Evolutionary conservation across 2,113 vertebrate genomes (phyloP).

Genomic region (Dromaius novaehollandiae): DNA sequence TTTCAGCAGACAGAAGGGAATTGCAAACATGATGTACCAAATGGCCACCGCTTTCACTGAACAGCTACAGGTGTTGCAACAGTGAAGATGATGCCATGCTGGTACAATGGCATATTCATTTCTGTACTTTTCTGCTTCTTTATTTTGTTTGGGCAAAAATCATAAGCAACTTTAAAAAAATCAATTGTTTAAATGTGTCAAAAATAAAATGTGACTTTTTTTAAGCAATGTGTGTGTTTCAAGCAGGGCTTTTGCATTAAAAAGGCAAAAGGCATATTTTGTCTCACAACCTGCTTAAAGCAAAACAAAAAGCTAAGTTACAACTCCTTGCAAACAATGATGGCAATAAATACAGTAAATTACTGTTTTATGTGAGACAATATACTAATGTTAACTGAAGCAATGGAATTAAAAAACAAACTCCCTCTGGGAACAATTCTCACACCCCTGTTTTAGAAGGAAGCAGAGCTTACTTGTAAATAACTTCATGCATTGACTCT

Average conservation of each 20-base stretch:
- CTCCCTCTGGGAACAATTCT: conserved; percentile 73
- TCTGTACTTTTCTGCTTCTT: not conserved
- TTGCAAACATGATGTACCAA: not conserved
- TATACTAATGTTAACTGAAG: conserved; percentile 70
- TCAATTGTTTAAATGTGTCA: not conserved
- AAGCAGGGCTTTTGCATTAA: conserved; percentile 39
- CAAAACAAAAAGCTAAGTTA: conserved; percentile 61
- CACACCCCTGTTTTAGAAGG: conserved; percentile 63
- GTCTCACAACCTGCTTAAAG: conserved; percentile 58
- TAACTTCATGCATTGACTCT: conserved; percentile 61
- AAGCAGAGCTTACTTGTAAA: conserved; percentile 67
- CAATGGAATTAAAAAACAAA: conserved; percentile 71
- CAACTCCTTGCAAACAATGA: conserved; percentile 58
- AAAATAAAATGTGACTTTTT: conserved; percentile 34
- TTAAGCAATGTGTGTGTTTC: conserved; percentile 38
- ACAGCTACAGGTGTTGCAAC: fast-evolving
- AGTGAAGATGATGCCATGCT: not conserved
- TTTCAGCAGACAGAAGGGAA: fast-evolving
- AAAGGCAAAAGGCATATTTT: conserved; percentile 50
- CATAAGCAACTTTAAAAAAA: not conserved
- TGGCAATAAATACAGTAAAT: conserved; percentile 73
- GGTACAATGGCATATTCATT: not conserved
- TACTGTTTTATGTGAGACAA: conserved; percentile 70
- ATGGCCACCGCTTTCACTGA: not conserved
- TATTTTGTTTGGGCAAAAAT: not conserved